These are phyloP conservation scores for Tiliqua scincoides DNA, from an alignment of 2,113 vertebrate species.

Conservation along the genomic window DNA sequence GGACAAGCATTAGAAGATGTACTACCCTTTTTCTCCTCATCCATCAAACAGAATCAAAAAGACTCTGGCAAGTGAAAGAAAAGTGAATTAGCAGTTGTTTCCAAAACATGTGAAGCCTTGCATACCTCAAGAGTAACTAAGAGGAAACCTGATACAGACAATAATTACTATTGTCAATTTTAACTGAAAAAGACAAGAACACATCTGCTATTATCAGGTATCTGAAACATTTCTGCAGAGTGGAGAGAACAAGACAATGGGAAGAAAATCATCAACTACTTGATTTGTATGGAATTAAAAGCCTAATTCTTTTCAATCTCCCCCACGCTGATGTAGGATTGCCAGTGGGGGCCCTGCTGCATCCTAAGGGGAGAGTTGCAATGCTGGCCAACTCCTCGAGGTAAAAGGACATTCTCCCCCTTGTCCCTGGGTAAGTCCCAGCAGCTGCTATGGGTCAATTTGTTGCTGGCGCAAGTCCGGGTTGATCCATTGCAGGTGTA, in stretches of 20 bases:
- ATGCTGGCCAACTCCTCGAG: too few relatives aligned
- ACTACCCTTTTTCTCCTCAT: not conserved
- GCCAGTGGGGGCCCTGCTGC: too few relatives aligned
- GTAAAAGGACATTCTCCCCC: too few relatives aligned
- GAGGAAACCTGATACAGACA: not conserved
- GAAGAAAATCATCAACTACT: not conserved
- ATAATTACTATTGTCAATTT: not conserved
- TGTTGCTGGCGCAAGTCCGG: too few relatives aligned
- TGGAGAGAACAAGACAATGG: not conserved
- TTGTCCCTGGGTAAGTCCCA: too few relatives aligned
- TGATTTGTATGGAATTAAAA: not conserved
- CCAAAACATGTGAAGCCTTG: not conserved
- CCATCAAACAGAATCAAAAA: not conserved
- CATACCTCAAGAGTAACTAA: not conserved
- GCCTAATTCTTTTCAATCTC: too few relatives aligned
- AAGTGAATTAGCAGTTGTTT: not conserved
- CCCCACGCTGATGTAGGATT: too few relatives aligned
- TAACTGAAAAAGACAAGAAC: not conserved
- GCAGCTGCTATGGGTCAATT: too few relatives aligned
- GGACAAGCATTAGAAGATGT: too few relatives aligned
- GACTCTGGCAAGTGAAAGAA: not conserved
- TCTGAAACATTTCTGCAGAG: not conserved
- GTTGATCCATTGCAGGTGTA: too few relatives aligned
- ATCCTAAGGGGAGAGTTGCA: not conserved
- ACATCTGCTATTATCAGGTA: not conserved